Conservation (phyloP, 2,113 vertebrate genomes). For the Meriones unguiculatus region DNA sequence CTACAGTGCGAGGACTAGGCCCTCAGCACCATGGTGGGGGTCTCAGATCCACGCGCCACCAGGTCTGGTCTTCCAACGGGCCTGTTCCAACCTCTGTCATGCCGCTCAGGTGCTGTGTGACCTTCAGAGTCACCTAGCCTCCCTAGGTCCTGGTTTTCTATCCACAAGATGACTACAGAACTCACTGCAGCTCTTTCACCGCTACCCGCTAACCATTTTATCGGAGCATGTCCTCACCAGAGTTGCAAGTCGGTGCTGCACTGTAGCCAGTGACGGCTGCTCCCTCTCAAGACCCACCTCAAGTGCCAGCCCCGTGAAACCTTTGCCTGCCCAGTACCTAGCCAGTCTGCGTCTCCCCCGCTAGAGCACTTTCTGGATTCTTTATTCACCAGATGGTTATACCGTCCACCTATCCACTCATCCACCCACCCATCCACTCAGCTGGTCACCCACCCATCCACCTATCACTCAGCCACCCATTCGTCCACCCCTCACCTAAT, state of each 20-base stretch:
- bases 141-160: neutral
- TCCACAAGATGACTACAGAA: neutral
- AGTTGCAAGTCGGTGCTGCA: neutral
- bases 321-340: neutral
- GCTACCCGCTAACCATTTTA: neutral
- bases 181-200: conserved; percentile 18
- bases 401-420: neutral
- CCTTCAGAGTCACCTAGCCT: neutral
- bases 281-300: neutral
- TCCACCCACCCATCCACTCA: neutral
- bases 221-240: neutral
- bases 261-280: neutral
- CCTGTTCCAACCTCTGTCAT: neutral
- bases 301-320: neutral
- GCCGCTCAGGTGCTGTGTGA: conserved; percentile 1
- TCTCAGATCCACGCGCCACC: neutral
- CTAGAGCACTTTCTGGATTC: neutral
- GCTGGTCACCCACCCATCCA: neutral
- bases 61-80: neutral
- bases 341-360: neutral
- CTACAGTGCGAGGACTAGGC: neutral
- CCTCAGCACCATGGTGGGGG: neutral
- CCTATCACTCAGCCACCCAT: neutral
- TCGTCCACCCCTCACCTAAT: neutral
- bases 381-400: neutral